These are phyloP conservation scores for Epinotia brunnichana DNA, from an alignment of 2,888 invertebrate species.

Conservation along the genomic window DNA sequence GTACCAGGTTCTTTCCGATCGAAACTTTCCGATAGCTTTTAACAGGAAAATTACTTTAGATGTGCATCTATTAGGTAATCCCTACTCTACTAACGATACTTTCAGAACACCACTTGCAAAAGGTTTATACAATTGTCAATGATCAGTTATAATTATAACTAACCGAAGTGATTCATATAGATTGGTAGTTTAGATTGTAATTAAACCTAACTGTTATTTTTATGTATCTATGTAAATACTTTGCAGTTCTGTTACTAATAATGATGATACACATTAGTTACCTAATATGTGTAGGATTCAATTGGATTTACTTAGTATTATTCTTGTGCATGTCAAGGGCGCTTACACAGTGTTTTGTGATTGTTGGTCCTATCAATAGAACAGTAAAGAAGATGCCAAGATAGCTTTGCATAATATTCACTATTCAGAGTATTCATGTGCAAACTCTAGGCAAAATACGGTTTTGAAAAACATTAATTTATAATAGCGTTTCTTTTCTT, in stretches of 20 bases:
- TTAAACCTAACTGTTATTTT: too few relatives aligned
- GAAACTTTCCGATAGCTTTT: slow-evolving; percentile 22
- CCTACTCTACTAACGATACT: too few relatives aligned
- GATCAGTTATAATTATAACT: too few relatives aligned
- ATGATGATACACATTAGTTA: background rate
- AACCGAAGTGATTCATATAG: too few relatives aligned
- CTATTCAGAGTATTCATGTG: slow-evolving; percentile 34
- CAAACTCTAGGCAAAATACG: too few relatives aligned
- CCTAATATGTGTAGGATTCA: background rate
- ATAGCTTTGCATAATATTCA: slow-evolving; percentile 16
- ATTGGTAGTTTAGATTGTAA: too few relatives aligned
- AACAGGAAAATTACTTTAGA: slow-evolving; percentile 5
- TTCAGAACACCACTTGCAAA: too few relatives aligned
- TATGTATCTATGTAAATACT: too few relatives aligned
- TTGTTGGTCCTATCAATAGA: background rate
- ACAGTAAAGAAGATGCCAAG: background rate
- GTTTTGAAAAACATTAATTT: too few relatives aligned
- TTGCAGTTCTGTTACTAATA: background rate
- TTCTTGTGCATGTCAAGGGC: background rate
- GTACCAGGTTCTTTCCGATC: slow-evolving; percentile 9
- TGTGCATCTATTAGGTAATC: background rate
- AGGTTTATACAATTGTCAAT: too few relatives aligned
- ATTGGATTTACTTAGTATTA: background rate
- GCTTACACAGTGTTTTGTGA: slow-evolving; percentile 1
- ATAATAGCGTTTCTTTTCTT: too few relatives aligned